phyloP scores from a whole-genome alignment of 1,140 invertebrate genomes.

The Fopius arisanus region DNA sequence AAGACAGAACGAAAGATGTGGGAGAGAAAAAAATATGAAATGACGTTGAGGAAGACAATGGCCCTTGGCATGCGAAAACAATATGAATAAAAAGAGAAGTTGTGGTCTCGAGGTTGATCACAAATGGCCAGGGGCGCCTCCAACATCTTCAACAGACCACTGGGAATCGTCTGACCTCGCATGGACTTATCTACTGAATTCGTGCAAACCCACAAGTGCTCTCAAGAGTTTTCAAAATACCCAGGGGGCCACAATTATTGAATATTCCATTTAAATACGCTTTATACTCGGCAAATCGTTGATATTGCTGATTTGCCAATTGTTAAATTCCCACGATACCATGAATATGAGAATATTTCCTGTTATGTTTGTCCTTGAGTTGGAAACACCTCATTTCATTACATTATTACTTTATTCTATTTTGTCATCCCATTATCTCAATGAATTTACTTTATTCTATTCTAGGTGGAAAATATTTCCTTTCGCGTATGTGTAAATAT shows the following conservation, averaged over 20 bases:
- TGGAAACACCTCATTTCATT: too few relatives aligned
- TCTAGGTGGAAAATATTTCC: too few relatives aligned
- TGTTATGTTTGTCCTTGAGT: too few relatives aligned
- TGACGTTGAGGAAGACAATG: not conserved
- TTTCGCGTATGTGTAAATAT: too few relatives aligned
- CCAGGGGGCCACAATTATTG: not conserved
- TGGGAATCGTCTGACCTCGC: conserved; percentile 19
- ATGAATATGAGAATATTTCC: too few relatives aligned
- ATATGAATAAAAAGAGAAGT: not conserved
- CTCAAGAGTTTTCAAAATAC: not conserved
- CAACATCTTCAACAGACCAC: conserved; percentile 6
- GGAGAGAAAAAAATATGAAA: too few relatives aligned
- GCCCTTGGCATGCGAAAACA: not conserved
- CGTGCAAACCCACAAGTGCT: not conserved
- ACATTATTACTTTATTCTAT: too few relatives aligned
- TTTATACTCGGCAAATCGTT: not conserved
- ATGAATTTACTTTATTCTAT: too few relatives aligned
- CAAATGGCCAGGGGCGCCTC: not conserved
- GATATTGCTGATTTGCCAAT: not conserved
- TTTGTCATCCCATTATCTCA: too few relatives aligned
- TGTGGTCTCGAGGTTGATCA: conserved; percentile 1
- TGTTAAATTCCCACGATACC: too few relatives aligned
- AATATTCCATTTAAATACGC: not conserved
- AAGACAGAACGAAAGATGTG: too few relatives aligned
- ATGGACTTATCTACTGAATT: conserved; percentile 12